A percentile compares a stretch with the other conserved stretches of the same genome.
These are phyloP conservation scores for Anhinga rufa DNA, from an alignment of 2,113 vertebrate species.

Conservation along the genomic window DNA sequence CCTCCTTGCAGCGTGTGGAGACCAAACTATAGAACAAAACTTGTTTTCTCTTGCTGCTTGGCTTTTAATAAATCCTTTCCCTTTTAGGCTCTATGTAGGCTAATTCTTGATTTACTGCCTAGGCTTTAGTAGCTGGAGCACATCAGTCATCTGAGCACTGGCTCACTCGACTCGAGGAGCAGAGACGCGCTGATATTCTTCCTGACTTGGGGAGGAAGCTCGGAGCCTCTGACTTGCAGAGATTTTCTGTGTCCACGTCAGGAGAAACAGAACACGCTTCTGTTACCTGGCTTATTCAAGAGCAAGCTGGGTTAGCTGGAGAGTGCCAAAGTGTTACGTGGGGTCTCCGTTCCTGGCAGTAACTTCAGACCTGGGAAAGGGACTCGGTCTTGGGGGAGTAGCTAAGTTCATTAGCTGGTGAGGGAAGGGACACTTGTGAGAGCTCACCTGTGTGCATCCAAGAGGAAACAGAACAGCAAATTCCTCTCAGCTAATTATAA, in stretches of 20 bases:
- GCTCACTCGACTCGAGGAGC: not conserved
- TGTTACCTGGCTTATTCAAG: not conserved
- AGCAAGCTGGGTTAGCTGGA: not conserved
- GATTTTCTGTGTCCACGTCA: rapidly evolving
- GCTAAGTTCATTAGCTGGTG: not conserved
- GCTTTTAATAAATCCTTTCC: not conserved
- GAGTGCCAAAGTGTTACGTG: not conserved
- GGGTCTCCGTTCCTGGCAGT: not conserved
- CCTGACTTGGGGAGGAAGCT: not conserved
- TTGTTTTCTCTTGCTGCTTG: not conserved
- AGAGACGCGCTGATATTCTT: not conserved
- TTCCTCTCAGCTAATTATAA: not conserved
- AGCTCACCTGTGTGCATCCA: not conserved
- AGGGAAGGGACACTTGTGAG: not conserved
- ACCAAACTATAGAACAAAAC: not conserved
- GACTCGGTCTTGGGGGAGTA: not conserved
- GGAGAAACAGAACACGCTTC: not conserved
- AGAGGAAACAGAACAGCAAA: not conserved
- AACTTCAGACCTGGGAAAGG: not conserved
- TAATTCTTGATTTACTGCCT: not conserved
- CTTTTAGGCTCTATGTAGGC: not conserved
- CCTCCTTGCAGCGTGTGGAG: too few relatives aligned
- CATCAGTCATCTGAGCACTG: not conserved
- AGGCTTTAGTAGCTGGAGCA: not conserved
- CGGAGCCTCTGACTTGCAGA: not conserved